These are phyloP conservation scores for Sesia bembeciformis DNA, from an alignment of 2,888 invertebrate species.

Conservation along the genomic window DNA sequence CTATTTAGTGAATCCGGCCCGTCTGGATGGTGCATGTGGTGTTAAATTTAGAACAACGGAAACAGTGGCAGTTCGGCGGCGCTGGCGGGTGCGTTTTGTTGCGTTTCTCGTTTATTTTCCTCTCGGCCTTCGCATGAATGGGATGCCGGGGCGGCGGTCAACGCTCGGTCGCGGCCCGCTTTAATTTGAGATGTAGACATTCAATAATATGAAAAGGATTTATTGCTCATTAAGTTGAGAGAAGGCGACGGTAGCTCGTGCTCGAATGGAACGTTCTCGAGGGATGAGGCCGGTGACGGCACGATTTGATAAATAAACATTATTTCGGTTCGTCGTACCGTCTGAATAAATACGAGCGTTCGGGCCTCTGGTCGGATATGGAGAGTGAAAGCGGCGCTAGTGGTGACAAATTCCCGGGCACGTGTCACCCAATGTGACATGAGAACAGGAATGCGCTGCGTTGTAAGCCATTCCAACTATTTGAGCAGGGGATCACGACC, in stretches of 20 bases:
- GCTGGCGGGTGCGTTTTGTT: constrained; percentile 20
- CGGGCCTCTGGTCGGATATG: constrained; percentile 30
- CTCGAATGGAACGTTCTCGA: constrained; percentile 6
- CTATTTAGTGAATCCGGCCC: constrained; percentile 17
- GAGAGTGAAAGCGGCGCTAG: constrained; percentile 45
- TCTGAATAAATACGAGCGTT: constrained; percentile 30
- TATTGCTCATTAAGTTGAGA: constrained; percentile 46
- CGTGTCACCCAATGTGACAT: constrained; percentile 28
- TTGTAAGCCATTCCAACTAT: constrained; percentile 27
- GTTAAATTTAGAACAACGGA: constrained; percentile 68
- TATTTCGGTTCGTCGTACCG: constrained; percentile 42
- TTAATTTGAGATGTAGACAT: constrained; percentile 34
- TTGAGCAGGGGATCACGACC: constrained; percentile 4
- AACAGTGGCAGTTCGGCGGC: constrained; percentile 29
- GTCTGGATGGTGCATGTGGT: constrained; percentile 34
- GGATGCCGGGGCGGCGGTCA: constrained; percentile 40
- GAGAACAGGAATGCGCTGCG: constrained; percentile 34
- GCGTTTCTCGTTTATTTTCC: constrained; percentile 45
- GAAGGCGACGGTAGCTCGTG: constrained; percentile 4
- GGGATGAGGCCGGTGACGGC: constrained; percentile 17
- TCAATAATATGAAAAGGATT: constrained; percentile 50
- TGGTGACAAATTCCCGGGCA: constrained; percentile 39
- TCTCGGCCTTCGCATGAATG: constrained; percentile 63
- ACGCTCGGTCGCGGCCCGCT: constrained; percentile 23
- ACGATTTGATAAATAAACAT: constrained; percentile 39